phyloP scores from a whole-genome alignment of 1,140 invertebrate species.

The Trinorchestia longiramus region DNA sequence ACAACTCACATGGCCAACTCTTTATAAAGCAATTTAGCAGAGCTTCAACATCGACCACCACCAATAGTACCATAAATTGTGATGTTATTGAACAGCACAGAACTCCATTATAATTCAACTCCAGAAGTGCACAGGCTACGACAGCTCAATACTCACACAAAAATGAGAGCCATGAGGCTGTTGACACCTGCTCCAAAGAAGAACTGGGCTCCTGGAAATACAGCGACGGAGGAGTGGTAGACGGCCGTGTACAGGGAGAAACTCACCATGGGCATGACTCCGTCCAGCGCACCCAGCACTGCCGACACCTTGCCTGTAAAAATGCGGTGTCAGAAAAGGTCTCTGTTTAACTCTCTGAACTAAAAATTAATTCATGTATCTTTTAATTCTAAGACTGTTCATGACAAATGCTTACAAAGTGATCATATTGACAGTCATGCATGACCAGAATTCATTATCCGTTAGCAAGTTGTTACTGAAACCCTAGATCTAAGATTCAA shows the following conservation, averaged over 20 bases:
- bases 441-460: no score
- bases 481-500: no score
- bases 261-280: slow-evolving; percentile 66
- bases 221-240: slow-evolving; percentile 62
- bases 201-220: slow-evolving; percentile 64
- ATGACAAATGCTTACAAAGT: no score
- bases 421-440: no score
- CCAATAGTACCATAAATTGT: not conserved
- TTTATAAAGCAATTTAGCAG: not conserved
- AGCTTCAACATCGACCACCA: not conserved
- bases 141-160: slow-evolving; percentile 54
- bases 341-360: no score
- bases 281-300: slow-evolving; percentile 65
- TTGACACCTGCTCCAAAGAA: slow-evolving; percentile 59
- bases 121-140: not conserved
- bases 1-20: not conserved
- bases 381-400: no score
- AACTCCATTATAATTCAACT: not conserved
- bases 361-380: no score
- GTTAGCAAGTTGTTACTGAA: no score
- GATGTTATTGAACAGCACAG: not conserved
- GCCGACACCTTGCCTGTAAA: slow-evolving; percentile 63
- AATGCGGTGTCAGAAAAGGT: not conserved
- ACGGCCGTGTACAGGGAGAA: slow-evolving; percentile 64
- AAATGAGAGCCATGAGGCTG: slow-evolving; percentile 63